Conservation (phyloP, 2,888 invertebrate species). For the Melieria picta region DNA sequence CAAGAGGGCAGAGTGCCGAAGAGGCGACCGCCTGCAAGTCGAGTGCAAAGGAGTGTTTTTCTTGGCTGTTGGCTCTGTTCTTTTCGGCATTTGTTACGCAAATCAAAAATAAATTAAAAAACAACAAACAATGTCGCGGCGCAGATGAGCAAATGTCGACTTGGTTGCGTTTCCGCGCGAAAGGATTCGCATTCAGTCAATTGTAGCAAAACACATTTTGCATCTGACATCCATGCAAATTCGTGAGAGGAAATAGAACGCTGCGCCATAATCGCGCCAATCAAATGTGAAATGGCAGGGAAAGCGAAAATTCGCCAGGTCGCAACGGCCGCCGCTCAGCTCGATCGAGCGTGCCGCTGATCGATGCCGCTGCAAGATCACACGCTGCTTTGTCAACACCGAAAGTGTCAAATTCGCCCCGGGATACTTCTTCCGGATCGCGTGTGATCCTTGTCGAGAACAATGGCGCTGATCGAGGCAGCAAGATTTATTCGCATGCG, state of each 20-base stretch:
- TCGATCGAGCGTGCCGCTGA: background rate
- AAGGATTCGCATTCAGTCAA: constrained; percentile 45
- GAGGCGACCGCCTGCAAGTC: background rate
- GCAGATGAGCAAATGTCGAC: constrained; percentile 36
- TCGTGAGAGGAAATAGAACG: constrained; percentile 13
- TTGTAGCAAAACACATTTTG: constrained; percentile 2
- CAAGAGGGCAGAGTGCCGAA: constrained; percentile 1
- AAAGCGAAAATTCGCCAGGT: background rate
- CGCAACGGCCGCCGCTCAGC: background rate
- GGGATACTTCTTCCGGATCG: background rate
- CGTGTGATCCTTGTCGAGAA: background rate
- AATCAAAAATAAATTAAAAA: constrained; percentile 59
- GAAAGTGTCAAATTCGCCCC: constrained; percentile 19
- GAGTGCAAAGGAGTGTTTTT: background rate
- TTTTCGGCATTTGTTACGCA: constrained; percentile 36
- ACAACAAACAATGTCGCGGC: constrained; percentile 51
- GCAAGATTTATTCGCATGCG: constrained; percentile 33
- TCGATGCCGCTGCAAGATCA: background rate
- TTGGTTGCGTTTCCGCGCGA: constrained; percentile 41
- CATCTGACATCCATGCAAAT: constrained; percentile 34
- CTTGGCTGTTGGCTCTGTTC: constrained; percentile 24
- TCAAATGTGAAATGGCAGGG: constrained; percentile 13
- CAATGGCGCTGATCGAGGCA: background rate
- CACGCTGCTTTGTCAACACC: constrained; percentile 19
- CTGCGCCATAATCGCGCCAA: constrained; percentile 18